A percentile compares a stretch with the other conserved stretches of the same genome.
Conservation (phyloP, 2,888 invertebrate genomes). For the Phengaris arion region DNA sequence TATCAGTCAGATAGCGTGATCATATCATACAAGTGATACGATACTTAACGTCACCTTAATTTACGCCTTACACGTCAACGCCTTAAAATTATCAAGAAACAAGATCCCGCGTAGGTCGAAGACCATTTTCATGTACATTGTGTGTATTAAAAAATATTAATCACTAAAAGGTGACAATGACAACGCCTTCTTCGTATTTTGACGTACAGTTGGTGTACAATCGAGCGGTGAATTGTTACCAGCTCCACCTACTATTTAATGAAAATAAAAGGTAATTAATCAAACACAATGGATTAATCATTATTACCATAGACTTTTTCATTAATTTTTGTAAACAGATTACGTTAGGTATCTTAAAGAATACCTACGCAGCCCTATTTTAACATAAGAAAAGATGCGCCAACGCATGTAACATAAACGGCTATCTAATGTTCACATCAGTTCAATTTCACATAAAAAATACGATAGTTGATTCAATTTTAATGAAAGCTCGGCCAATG, state of each 20-base stretch:
- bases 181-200: constrained; percentile 21
- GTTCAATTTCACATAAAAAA: constrained; percentile 29
- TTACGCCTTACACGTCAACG: constrained; percentile 43
- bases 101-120: constrained; percentile 41
- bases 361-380: background rate
- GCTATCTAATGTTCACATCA: constrained; percentile 33
- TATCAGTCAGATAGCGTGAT: constrained; percentile 35
- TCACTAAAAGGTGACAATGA: constrained; percentile 31
- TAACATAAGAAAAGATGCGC: constrained; percentile 9
- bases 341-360: background rate
- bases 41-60: constrained; percentile 39
- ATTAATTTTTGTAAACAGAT: background rate
- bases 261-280: background rate
- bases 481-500: constrained; percentile 48
- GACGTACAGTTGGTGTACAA: constrained; percentile 17
- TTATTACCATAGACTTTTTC: background rate
- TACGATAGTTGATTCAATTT: constrained; percentile 40
- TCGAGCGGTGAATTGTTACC: constrained; percentile 5
- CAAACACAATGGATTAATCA: background rate
- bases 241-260: background rate
- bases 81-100: constrained; percentile 43
- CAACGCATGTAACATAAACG: constrained; percentile 35
- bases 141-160: constrained; percentile 33
- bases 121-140: constrained; percentile 32
- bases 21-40: constrained; percentile 35